Conservation (phyloP, 1,140 invertebrate species). For the Aphis gossypii region DNA sequence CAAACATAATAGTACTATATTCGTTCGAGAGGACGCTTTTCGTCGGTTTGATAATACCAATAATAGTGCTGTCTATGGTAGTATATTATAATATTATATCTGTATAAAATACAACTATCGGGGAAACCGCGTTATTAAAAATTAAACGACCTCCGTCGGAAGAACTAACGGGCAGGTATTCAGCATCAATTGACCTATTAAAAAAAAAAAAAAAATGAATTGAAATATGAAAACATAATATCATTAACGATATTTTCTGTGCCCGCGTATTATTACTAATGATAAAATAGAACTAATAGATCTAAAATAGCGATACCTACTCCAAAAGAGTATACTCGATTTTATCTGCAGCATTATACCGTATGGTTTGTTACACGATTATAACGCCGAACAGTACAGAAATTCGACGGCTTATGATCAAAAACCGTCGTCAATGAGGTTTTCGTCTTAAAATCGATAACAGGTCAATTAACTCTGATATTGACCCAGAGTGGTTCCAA, state of each 20-base stretch:
- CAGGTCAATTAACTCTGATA: slow-evolving; percentile 7
- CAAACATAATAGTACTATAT: not conserved
- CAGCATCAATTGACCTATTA: not conserved
- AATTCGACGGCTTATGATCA: not conserved
- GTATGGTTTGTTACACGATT: not conserved
- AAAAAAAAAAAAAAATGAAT: not conserved
- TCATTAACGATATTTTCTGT: not conserved
- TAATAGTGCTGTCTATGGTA: not conserved
- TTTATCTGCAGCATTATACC: not conserved
- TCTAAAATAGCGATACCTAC: not conserved
- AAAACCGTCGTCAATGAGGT: not conserved
- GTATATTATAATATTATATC: not conserved
- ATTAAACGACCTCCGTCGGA: not conserved
- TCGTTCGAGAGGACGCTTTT: not conserved
- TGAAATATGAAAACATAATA: not conserved
- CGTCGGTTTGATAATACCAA: not conserved
- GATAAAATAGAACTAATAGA: not conserved
- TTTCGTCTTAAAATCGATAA: not conserved
- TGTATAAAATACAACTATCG: not conserved
- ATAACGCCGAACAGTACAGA: not conserved
- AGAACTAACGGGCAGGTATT: not conserved
- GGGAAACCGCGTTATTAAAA: not conserved
- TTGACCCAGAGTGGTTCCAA: not conserved
- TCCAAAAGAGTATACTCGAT: not conserved
- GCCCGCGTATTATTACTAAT: not conserved